Base-by-base conservation (phyloP, 2,797 vertebrate species). In the Delichon dasypus region DNA sequence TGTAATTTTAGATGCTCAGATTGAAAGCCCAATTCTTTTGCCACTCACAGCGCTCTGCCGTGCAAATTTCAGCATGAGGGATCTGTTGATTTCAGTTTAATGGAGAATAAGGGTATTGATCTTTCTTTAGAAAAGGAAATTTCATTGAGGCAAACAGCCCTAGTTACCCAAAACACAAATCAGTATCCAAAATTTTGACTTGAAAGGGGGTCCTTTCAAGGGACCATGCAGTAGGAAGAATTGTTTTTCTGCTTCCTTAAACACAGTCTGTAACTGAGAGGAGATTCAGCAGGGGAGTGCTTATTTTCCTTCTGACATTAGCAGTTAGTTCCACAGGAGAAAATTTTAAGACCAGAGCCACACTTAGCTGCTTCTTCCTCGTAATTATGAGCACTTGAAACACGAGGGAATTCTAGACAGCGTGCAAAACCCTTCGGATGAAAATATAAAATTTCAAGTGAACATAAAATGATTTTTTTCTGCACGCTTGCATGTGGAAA, bases 1-100 rank as follows among this genome's bases (percentile, higher is more conserved):
- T 45, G 32, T 76, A 62, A 93, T 94, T 95, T 88, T 85, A 86
- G 83, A 85, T 76, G 77, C 64, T 51, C 48, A 15, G 77, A 85
- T 74, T 76, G 53, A 79, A 91, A 91, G 55, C 40, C 26, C 50
- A 54, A 29, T 77, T 42, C 16, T 53, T 73, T 67, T 73, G 64
- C 36, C 44, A 54, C 36, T 72, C 51, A 61, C 76, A 70, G 45
- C 0, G 0, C 22, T 34, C 48, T 61, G 42, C 42, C 65, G 15
- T 71, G 42, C n/a, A 79, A 47, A 92, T 82, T 82, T 81, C 67
- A 83, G 53, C 38, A 10, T 5, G n/a, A 79, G 42, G 34, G 21
- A 38, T 45, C 40, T 8, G 4, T 8, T 40, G 54, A 34, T 40
- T 81, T 66, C 15, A 48, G 30, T 58, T 67, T 78, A 66, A 62